Evolutionary conservation across 2,113 vertebrate genomes (phyloP).

Genomic region (Caretta caretta): DNA sequence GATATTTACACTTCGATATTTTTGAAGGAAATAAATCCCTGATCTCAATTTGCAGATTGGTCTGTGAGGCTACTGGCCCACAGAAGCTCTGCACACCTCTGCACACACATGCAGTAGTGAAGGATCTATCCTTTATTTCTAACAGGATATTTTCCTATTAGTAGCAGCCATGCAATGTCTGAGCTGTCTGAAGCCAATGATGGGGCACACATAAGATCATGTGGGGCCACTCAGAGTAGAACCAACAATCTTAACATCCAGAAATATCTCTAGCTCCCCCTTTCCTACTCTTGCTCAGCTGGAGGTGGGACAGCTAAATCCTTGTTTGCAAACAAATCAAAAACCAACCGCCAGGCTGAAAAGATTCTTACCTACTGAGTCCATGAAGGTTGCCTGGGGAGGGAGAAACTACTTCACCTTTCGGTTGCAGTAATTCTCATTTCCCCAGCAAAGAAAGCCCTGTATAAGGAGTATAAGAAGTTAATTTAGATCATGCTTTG

Average conservation of each 20-base stretch:
- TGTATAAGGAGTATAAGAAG: not conserved
- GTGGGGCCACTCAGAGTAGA: fast-evolving
- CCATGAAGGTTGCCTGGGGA: not conserved
- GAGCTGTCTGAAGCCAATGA: not conserved
- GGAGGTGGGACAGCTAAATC: not conserved
- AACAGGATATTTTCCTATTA: not conserved
- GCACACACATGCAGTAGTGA: not conserved
- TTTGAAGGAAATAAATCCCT: not conserved
- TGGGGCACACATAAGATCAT: not conserved
- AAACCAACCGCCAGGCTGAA: not conserved
- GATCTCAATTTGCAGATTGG: not conserved
- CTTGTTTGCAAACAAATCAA: not conserved
- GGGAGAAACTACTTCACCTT: not conserved
- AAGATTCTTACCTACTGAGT: not conserved
- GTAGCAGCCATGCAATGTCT: fast-evolving
- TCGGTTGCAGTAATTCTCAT: not conserved
- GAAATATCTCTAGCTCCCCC: not conserved
- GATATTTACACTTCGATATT: not conserved
- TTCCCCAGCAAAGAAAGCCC: not conserved
- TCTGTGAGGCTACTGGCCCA: not conserved
- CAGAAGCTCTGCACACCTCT: fast-evolving
- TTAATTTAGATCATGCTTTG: not conserved
- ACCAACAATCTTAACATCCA: not conserved
- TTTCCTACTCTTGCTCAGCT: not conserved
- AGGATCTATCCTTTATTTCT: not conserved